phyloP scores from a whole-genome alignment of 53 echinoderm and acorn worm species.

The Actinopyga echinites region DNA sequence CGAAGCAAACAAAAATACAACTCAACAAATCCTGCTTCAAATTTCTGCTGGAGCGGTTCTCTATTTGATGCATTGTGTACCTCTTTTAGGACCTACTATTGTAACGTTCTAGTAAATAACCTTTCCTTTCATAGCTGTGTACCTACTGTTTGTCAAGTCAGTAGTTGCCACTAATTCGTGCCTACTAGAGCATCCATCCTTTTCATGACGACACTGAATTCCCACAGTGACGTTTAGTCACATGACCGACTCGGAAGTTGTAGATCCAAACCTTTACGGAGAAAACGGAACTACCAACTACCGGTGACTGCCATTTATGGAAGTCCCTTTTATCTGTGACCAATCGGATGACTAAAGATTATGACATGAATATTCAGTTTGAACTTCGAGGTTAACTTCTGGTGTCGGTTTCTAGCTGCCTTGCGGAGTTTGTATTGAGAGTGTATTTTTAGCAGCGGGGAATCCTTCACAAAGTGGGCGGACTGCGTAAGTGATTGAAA shows the following conservation, averaged over 20 bases:
- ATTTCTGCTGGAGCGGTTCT: no score
- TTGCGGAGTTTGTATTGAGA: background rate
- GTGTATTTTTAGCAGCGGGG: constrained; percentile 36
- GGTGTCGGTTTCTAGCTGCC: background rate
- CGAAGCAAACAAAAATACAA: no score
- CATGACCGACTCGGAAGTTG: constrained; percentile 1
- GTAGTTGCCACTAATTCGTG: no score
- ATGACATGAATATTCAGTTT: constrained; percentile 1
- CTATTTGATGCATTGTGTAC: no score
- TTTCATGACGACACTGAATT: no score
- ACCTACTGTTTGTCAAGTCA: no score
- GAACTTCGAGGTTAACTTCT: background rate
- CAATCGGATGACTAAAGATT: constrained; percentile 40
- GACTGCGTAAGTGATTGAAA: background rate
- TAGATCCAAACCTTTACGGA: background rate
- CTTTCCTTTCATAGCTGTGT: no score
- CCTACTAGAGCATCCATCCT: no score
- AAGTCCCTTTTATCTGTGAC: constrained; percentile 3
- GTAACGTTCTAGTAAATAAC: no score
- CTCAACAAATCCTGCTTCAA: no score
- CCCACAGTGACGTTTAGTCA: background rate
- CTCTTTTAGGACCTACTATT: no score
- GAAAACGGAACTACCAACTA: background rate
- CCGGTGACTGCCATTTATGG: constrained; percentile 30
- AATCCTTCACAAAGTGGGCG: constrained; percentile 23